Conservation (phyloP, 23 tunicate genomes). For the Aplidium turbinatum region DNA sequence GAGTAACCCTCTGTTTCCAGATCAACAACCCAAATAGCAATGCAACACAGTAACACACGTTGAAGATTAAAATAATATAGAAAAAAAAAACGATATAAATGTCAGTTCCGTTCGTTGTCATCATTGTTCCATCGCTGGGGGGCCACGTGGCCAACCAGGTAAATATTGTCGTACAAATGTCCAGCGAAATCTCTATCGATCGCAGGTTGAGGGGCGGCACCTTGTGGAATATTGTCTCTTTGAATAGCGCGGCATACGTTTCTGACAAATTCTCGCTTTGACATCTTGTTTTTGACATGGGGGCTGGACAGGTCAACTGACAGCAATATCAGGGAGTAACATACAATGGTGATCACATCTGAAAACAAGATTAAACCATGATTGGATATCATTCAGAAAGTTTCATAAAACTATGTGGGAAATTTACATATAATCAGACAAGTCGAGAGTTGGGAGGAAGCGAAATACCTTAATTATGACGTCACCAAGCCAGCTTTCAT, state of each 20-base stretch:
- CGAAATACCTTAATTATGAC: no score
- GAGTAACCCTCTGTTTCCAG: no score
- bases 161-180: constrained; percentile 94
- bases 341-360: constrained; percentile 81
- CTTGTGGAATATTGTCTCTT: neutral
- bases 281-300: constrained; percentile 98
- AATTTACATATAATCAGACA: no score
- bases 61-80: no score
- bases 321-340: constrained; percentile 92
- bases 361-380: neutral
- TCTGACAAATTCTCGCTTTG: constrained; percentile 92
- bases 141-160: constrained; percentile 96
- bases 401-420: no score
- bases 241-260: constrained; percentile 82
- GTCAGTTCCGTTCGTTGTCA: no score
- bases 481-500: no score
- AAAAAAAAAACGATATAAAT: no score
- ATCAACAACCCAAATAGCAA: no score
- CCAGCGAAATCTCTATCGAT: constrained; percentile 91
- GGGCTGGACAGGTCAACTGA: constrained; percentile 93
- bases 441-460: no score
- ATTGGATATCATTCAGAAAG: no score
- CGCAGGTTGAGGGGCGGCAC: neutral
- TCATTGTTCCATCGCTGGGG: constrained; percentile 92
- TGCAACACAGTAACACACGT: no score